phyloP scores from a whole-genome alignment of 2,113 vertebrate genomes.

The Trinectes maculatus region DNA sequence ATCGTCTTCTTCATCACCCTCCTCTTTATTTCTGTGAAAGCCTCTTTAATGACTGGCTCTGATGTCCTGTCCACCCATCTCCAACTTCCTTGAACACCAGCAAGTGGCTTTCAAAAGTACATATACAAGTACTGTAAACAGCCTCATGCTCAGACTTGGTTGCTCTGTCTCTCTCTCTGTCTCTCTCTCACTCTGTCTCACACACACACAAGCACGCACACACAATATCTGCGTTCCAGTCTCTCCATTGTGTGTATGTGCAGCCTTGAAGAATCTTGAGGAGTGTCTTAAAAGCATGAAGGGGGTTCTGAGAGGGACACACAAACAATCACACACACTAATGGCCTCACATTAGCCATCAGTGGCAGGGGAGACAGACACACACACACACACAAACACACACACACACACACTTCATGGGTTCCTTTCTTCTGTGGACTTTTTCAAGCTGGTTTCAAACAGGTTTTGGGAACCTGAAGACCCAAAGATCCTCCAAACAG shows the following conservation, averaged over 20 bases:
- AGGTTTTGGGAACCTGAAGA: conserved; percentile 11
- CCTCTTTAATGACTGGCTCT: conserved; percentile 82
- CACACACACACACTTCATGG: conserved; percentile 49
- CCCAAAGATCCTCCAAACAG: background rate
- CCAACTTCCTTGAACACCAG: conserved; percentile 83
- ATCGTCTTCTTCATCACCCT: conserved; percentile 83
- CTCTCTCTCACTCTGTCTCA: conserved; percentile 11
- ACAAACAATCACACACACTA: conserved; percentile 69
- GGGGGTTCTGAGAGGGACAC: conserved; percentile 67
- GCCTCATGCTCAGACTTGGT: conserved; percentile 12
- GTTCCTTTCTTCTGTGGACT: conserved; percentile 46
- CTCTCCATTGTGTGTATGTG: conserved; percentile 73
- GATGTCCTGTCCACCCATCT: conserved; percentile 82
- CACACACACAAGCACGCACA: conserved; percentile 30
- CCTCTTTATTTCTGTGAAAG: conserved; percentile 76
- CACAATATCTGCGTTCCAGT: conserved; percentile 55
- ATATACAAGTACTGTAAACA: conserved; percentile 59
- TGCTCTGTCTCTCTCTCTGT: conserved; percentile 12
- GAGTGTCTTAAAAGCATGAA: conserved; percentile 84
- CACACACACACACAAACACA: conserved; percentile 39
- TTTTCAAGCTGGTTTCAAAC: conserved; percentile 36
- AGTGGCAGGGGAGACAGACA: conserved; percentile 40
- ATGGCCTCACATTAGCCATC: conserved; percentile 73
- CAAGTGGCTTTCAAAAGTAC: conserved; percentile 63
- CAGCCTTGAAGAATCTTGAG: conserved; percentile 82